Percentiles rank a stretch among this genome's conserved stretches.
Evolutionary conservation across 1,140 invertebrate genomes (phyloP).

Genomic region (Musca domestica): DNA sequence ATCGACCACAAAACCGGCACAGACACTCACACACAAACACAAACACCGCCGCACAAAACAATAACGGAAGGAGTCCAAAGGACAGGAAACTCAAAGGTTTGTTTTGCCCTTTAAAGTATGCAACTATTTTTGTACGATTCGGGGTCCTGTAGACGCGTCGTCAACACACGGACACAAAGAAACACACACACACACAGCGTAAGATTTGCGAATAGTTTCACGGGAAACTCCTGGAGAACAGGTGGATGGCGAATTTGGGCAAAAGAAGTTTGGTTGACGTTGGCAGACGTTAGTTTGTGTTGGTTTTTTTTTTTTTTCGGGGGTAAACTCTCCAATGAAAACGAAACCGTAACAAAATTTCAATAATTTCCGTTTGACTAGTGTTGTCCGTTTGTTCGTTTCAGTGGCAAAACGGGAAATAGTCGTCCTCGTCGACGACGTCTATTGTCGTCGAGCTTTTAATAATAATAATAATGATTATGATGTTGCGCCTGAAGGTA

Average conservation of each 20-base stretch:
- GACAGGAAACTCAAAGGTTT: conserved; percentile 20
- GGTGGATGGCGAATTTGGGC: too few relatives aligned
- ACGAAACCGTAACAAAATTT: conserved; percentile 40
- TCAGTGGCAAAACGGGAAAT: not conserved
- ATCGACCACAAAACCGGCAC: conserved; percentile 29
- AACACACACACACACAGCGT: not conserved
- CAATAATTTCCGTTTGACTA: conserved; percentile 51
- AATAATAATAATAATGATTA: not conserved
- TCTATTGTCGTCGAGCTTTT: conserved; percentile 11
- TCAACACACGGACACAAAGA: conserved; percentile 21
- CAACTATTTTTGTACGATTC: not conserved
- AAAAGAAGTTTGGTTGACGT: too few relatives aligned
- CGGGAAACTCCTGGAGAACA: too few relatives aligned
- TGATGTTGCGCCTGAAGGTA: too few relatives aligned
- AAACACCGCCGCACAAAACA: not conserved
- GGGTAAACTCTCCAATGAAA: conserved; percentile 6
- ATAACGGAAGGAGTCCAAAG: not conserved
- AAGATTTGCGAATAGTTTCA: not conserved
- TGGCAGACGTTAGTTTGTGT: too few relatives aligned
- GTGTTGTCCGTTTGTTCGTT: conserved; percentile 30
- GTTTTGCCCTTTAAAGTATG: conserved; percentile 20
- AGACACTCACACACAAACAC: not conserved
- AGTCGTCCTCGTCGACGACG: conserved; percentile 7
- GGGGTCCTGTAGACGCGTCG: conserved; percentile 8
- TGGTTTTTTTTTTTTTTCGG: too few relatives aligned